Conservation (phyloP, 37 sponge, comb jelly and placozoan genomes). For the Beroe forskalii region DNA sequence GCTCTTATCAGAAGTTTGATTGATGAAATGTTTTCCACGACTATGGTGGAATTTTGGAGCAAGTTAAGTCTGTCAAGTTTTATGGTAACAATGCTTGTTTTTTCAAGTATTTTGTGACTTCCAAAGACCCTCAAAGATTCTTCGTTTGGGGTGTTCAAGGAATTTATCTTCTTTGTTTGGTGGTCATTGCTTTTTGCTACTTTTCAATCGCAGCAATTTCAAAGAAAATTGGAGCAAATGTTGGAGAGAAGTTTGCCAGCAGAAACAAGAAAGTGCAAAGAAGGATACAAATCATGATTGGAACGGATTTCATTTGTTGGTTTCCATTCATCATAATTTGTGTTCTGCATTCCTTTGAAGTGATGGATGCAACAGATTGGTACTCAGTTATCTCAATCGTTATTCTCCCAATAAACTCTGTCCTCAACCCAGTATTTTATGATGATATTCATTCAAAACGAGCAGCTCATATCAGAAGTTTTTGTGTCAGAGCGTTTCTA, state of each 20-base stretch:
- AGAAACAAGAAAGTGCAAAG: neutral
- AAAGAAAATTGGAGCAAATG: neutral
- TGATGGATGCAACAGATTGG: neutral
- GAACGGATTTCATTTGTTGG: neutral
- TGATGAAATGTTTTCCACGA: neutral
- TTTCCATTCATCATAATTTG: constrained; percentile 4
- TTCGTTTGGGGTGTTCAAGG: neutral
- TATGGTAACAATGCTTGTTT: neutral
- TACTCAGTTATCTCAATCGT: neutral
- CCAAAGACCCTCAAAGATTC: neutral
- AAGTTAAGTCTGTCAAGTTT: neutral
- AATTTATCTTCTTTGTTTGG: neutral
- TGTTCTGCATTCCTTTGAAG: neutral
- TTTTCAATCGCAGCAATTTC: neutral
- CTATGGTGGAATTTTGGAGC: neutral
- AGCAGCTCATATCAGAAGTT: too few relatives aligned
- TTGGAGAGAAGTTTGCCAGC: neutral
- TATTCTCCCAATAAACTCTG: neutral
- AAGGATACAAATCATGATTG: neutral
- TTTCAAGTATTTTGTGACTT: neutral
- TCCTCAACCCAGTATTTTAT: neutral
- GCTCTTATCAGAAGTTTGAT: neutral
- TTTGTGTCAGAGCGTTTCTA: too few relatives aligned
- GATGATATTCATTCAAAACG: too few relatives aligned
- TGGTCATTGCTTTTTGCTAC: neutral